Evolutionary conservation across 2,113 vertebrate species (phyloP).

Genomic region (Fulica atra): DNA sequence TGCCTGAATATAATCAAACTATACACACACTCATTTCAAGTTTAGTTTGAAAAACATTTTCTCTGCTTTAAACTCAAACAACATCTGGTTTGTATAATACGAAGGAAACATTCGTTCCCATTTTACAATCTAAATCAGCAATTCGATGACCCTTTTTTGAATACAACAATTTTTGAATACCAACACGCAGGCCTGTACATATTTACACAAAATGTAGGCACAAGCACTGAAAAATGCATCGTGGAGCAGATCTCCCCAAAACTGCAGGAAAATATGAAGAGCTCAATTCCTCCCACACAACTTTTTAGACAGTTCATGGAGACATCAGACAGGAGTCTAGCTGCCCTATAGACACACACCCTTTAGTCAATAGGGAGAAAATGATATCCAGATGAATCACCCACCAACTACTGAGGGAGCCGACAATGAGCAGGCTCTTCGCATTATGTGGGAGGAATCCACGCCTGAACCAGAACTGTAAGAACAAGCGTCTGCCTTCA

Average conservation of each 20-base stretch:
- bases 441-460: constrained; percentile 26
- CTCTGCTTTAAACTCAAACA: constrained; percentile 1
- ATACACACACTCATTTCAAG: neutral
- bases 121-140: constrained; percentile 38
- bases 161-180: neutral
- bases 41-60: constrained; percentile 1
- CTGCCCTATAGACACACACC: constrained; percentile 12
- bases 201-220: neutral
- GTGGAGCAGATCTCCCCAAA: neutral
- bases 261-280: neutral
- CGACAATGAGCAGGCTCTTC: neutral
- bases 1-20: constrained; percentile 35
- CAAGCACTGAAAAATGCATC: neutral
- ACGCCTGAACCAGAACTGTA: neutral
- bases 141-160: neutral
- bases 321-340: constrained; percentile 14
- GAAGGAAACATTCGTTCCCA: constrained; percentile 6
- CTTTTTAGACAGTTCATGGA: neutral
- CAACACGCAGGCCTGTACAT: neutral
- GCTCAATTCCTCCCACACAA: neutral
- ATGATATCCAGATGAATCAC: constrained; percentile 61
- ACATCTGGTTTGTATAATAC: constrained; percentile 33
- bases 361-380: constrained; percentile 36
- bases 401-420: neutral
- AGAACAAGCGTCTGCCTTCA: neutral